These are phyloP conservation scores for Hyalella azteca DNA, from an alignment of 2,888 invertebrate species.

Conservation along the genomic window DNA sequence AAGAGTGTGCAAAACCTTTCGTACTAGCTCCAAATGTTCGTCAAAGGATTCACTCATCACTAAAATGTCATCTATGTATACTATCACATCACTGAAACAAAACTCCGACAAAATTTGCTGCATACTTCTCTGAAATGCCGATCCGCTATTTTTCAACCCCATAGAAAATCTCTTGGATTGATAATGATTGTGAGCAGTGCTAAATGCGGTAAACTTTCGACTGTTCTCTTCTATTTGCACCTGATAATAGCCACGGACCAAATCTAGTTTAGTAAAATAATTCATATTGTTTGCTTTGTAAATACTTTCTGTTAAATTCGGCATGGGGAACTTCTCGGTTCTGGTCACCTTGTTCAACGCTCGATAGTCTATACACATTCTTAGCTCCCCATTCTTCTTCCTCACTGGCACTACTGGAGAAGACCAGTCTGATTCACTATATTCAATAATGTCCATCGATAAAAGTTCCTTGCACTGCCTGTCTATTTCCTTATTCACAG, in stretches of 20 bases:
- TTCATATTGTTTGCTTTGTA: not conserved
- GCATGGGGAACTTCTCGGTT: not conserved
- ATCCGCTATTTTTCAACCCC: not conserved
- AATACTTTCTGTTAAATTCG: not conserved
- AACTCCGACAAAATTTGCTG: not conserved
- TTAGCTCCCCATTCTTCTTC: not conserved
- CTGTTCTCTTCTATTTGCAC: not conserved
- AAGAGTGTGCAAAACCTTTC: not conserved
- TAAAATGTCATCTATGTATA: not conserved
- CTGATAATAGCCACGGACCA: conserved; percentile 1
- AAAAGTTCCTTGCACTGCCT: too few species aligned
- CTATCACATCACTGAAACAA: not conserved
- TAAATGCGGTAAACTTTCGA: not conserved
- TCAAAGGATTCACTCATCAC: not conserved
- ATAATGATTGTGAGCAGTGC: not conserved
- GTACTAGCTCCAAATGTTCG: not conserved
- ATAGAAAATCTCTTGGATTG: not conserved
- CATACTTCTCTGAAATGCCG: not conserved
- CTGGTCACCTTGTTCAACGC: not conserved
- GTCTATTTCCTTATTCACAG: not conserved
- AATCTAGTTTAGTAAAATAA: not conserved
- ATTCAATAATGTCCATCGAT: not conserved
- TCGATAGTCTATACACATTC: not conserved
- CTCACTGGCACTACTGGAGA: not conserved
- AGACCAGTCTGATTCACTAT: not conserved